These are phyloP conservation scores for Mastacembelus armatus DNA, from an alignment of 2,797 vertebrate genomes.

Conservation along the genomic window DNA sequence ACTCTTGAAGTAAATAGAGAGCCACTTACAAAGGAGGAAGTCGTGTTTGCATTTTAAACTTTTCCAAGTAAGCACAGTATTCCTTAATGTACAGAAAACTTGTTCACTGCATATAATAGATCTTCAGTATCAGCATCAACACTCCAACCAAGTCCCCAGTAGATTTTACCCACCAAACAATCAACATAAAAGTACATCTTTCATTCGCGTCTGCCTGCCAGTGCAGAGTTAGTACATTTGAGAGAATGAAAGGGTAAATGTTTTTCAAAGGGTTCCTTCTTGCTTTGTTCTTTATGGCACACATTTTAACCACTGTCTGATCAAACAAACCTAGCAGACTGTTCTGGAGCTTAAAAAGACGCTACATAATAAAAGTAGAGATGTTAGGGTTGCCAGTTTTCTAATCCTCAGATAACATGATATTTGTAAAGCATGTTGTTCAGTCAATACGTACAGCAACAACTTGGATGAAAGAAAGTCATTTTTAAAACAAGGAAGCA, in stretches of 20 bases:
- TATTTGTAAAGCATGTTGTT: conserved; percentile 40
- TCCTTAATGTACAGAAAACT: conserved; percentile 22
- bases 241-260: conserved; percentile 47
- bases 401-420: conserved; percentile 49
- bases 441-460: conserved; percentile 29
- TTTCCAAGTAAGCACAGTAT: conserved; percentile 16
- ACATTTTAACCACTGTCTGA: conserved; percentile 37
- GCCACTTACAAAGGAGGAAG: conserved; percentile 18
- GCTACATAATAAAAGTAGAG: conserved; percentile 42
- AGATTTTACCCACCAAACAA: conserved; percentile 35
- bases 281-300: conserved; percentile 40
- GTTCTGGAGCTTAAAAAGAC: conserved; percentile 36
- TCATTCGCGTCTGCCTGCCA: conserved; percentile 21
- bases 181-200: conserved; percentile 47
- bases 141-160: conserved; percentile 11
- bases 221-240: conserved; percentile 16
- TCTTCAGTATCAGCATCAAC: conserved; percentile 20
- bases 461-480: conserved; percentile 1
- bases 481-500: conserved; percentile 26
- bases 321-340: conserved; percentile 48
- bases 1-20: conserved; percentile 9
- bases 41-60: conserved; percentile 13
- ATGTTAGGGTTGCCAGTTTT: conserved; percentile 32
- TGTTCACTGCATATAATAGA: conserved; percentile 12
- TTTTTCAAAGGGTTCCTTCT: conserved; percentile 48